Percentiles rank a stretch among this genome's conserved stretches.
These are phyloP conservation scores for Colaptes auratus DNA, from an alignment of 2,113 vertebrate genomes.

Conservation along the genomic window DNA sequence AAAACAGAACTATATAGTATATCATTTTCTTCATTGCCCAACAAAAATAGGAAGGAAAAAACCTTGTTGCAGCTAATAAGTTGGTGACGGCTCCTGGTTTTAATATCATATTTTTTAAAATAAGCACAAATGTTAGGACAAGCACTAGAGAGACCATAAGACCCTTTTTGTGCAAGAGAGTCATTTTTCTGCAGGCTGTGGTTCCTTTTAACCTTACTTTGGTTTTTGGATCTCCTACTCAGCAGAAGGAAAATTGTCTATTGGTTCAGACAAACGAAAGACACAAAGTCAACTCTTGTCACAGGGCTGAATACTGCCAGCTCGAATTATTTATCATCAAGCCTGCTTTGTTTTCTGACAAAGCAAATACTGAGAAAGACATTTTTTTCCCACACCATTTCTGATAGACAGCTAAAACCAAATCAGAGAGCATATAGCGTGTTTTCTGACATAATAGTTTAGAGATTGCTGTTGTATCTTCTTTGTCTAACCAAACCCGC, in stretches of 20 bases:
- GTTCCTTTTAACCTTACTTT: background rate
- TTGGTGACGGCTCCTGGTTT: background rate
- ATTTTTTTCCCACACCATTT: background rate
- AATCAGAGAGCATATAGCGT: background rate
- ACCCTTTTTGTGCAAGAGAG: background rate
- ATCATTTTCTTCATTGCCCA: background rate
- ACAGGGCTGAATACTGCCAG: background rate
- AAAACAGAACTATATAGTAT: background rate
- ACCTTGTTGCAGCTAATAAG: background rate
- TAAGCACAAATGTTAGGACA: background rate
- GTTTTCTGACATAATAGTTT: background rate
- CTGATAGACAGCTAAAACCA: background rate
- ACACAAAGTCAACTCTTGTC: background rate
- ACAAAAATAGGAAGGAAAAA: background rate
- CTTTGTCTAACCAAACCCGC: background rate
- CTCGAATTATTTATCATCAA: background rate
- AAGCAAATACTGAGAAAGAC: background rate
- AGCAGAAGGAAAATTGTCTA: background rate
- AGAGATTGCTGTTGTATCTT: background rate
- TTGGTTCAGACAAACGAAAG: background rate
- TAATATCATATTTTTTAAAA: background rate
- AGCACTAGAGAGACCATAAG: background rate
- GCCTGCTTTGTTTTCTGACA: background rate
- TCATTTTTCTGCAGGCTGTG: background rate
- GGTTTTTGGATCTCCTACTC: background rate